Evolutionary conservation across 2,797 vertebrate species (phyloP).

Genomic region (Malurus splendens): DNA sequence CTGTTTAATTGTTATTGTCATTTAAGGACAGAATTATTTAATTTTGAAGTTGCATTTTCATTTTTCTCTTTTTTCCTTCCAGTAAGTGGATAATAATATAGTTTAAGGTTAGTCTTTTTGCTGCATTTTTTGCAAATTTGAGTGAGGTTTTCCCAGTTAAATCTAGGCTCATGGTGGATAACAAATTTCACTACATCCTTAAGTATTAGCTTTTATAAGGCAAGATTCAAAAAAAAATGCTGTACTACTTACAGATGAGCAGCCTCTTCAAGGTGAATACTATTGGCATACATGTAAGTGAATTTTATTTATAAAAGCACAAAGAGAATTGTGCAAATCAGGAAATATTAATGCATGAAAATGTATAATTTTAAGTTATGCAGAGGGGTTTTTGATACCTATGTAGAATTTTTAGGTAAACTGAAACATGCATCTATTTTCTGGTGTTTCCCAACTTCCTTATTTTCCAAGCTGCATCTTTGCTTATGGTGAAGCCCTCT

Average conservation of each 20-base stretch:
- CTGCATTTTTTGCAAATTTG: not conserved
- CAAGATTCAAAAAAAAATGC: not conserved
- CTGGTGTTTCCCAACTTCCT: not conserved
- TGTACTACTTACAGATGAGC: not conserved
- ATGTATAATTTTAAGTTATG: not conserved
- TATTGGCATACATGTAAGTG: not conserved
- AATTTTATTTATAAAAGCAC: not conserved
- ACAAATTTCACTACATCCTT: not conserved
- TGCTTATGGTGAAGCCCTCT: not conserved
- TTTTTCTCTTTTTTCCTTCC: not conserved
- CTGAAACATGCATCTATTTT: not conserved
- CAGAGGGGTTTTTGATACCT: not conserved
- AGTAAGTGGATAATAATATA: not conserved
- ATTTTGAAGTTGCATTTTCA: constrained; percentile 14
- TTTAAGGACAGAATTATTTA: constrained; percentile 48
- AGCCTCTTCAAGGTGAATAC: not conserved
- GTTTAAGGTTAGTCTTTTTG: not conserved
- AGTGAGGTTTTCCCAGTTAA: not conserved
- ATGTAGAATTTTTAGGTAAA: not conserved
- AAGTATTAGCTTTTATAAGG: not conserved
- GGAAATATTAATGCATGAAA: not conserved
- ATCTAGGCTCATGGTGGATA: not conserved
- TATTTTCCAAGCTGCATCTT: not conserved
- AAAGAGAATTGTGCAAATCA: not conserved
- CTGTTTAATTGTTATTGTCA: constrained; percentile 57